Evolutionary conservation across 2,888 invertebrate species (phyloP), one percentile per base, ranked within the genome.

Genomic region (Cheilosia impressa): DNA sequence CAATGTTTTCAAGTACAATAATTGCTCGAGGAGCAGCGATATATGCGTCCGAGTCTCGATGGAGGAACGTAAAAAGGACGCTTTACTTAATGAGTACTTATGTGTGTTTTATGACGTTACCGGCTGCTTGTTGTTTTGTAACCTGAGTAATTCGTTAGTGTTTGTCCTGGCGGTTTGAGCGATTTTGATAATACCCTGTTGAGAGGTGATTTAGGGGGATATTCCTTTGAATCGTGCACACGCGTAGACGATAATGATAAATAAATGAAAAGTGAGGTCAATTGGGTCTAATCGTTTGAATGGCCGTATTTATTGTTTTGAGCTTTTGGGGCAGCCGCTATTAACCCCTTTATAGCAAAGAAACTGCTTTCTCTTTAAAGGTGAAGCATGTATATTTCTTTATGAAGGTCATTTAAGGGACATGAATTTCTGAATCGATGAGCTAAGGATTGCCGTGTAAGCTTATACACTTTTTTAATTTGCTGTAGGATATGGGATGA

Each of bases 81-180:
- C 73, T 68, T 62, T 45, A 19, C 55, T 38, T 55, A 78, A 62
- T 73, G 69, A 31, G 79, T 34, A 65, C 60, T 75, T 84, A 76
- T 69, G 60, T 13, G 1, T n/a, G 45, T 75, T 80, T 84, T 84
- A 84, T 75, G 80, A 84, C 80, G 75, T 84, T 75, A 53, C 68
- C 57, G 3, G 22, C 13, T 38, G 38, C 6, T 34, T n/a, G 15
- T 57, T 57, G 19, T 47, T 60, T 43, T 38, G 58, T 57, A 69
- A 52, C 65, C 53, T n/a, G 43, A 65, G 72, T 78, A 45, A 66
- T 63, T 17, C 50, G 50, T 71, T 75, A 80, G 65, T 84, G 80
- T 71, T 79, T 24, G 34, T 50, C 15, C 17, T 9, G 34, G 55
- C 2, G 9, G 47, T 47, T 17, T 47, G 47, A 47, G 63, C 63